Conservation (phyloP, 2,113 vertebrate species). For the Choloepus hoffmanni region DNA sequence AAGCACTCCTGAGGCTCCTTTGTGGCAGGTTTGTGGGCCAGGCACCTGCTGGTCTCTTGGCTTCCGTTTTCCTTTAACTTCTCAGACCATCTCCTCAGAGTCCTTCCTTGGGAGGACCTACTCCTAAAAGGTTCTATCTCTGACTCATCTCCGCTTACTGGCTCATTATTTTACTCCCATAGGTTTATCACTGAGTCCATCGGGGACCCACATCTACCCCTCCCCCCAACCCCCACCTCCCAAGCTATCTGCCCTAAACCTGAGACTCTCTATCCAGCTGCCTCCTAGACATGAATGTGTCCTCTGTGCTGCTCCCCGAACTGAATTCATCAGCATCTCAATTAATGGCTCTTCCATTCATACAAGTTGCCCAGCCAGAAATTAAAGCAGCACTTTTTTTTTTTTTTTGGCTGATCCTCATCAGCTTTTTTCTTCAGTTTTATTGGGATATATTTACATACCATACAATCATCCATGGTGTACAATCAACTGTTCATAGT, state of each 20-base stretch:
- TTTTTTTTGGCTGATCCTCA: too few relatives aligned
- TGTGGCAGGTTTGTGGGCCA: rapidly evolving
- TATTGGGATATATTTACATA: too few relatives aligned
- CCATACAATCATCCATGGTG: too few relatives aligned
- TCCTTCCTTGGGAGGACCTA: background rate
- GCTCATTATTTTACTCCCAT: background rate
- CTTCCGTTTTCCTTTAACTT: background rate
- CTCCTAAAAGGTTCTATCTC: background rate
- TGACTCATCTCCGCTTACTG: background rate
- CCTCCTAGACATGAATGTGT: background rate
- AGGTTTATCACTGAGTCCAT: background rate
- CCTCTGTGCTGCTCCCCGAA: background rate
- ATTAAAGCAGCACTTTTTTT: background rate
- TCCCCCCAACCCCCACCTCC: background rate
- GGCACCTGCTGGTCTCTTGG: background rate
- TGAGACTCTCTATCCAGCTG: background rate
- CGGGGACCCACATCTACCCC: too few relatives aligned
- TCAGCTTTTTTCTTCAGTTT: too few relatives aligned
- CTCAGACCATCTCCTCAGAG: background rate
- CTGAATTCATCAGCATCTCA: background rate
- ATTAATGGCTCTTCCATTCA: background rate
- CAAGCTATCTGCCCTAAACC: background rate
- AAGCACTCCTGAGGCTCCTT: background rate
- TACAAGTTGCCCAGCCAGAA: background rate
- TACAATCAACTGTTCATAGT: too few relatives aligned